Percentiles rank a stretch among this genome's conserved stretches.
Conservation (phyloP, 2,888 invertebrate species). For the Eledona agricola region DNA sequence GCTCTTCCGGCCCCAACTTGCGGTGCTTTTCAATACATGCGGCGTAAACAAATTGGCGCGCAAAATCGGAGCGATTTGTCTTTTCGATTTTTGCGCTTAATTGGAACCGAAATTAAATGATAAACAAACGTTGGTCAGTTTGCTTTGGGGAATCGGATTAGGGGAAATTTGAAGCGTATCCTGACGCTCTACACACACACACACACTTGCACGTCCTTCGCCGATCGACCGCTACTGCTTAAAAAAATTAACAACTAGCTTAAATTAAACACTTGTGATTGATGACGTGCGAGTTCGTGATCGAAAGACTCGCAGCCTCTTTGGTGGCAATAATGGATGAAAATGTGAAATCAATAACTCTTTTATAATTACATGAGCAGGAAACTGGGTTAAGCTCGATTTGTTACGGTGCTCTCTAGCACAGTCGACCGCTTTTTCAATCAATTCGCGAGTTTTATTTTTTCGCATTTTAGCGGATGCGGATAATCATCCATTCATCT, state of each 20-base stretch:
- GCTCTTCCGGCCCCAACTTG: slow-evolving; percentile 17
- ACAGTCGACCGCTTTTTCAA: too few relatives aligned
- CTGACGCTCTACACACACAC: neutral
- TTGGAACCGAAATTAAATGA: slow-evolving; percentile 15
- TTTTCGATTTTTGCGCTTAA: slow-evolving; percentile 23
- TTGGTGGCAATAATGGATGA: slow-evolving; percentile 37
- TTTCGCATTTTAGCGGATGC: too few relatives aligned
- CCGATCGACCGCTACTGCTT: neutral
- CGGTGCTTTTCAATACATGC: slow-evolving; percentile 10
- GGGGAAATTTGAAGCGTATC: slow-evolving; percentile 21
- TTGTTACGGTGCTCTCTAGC: slow-evolving; percentile 11
- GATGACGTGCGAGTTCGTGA: too few relatives aligned
- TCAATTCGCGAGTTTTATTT: too few relatives aligned
- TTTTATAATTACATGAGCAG: slow-evolving; percentile 40
- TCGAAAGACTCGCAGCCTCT: too few relatives aligned
- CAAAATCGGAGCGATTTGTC: slow-evolving; percentile 9
- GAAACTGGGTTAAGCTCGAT: slow-evolving; percentile 36
- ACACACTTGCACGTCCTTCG: slow-evolving; percentile 11
- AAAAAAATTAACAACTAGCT: neutral
- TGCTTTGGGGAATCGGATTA: slow-evolving; percentile 30
- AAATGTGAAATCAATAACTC: slow-evolving; percentile 41
- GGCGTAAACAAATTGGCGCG: slow-evolving; percentile 11
- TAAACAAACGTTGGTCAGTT: slow-evolving; percentile 31
- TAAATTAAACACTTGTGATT: neutral
- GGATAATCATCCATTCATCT: too few relatives aligned